phyloP scores from a whole-genome alignment of 2,888 invertebrate species.

The Ectemnius lituratus region DNA sequence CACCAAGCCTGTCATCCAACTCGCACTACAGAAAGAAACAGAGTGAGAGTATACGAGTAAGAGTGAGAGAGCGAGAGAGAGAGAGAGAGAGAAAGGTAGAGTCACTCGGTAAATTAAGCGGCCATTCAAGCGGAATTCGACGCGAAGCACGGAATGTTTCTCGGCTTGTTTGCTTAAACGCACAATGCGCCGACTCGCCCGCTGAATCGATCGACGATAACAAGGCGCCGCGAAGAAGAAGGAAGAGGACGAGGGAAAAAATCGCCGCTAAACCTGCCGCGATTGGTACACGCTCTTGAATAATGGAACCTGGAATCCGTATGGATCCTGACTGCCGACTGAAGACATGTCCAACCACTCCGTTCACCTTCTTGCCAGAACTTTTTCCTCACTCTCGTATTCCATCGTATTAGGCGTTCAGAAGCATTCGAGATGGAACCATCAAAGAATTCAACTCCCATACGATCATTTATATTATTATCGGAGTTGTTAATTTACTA shows the following conservation, averaged over 20 bases:
- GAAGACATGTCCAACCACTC: neutral
- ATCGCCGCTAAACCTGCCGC: constrained; percentile 22
- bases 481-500: neutral
- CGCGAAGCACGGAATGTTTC: constrained; percentile 45
- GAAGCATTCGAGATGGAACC: neutral
- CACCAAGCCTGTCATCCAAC: constrained; percentile 19
- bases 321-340: constrained; percentile 12
- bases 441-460: neutral
- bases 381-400: neutral
- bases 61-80: too few relatives aligned
- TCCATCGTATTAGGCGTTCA: neutral
- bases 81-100: constrained; percentile 7
- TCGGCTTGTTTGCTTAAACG: constrained; percentile 57
- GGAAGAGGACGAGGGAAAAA: constrained; percentile 32
- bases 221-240: constrained; percentile 33
- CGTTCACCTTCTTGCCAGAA: neutral
- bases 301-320: constrained; percentile 43
- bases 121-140: constrained; percentile 56
- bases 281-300: constrained; percentile 41
- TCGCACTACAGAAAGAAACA: too few relatives aligned
- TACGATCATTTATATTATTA: neutral
- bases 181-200: constrained; percentile 46
- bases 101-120: constrained; percentile 52
- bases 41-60: too few relatives aligned
- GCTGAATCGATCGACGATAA: constrained; percentile 48